phyloP scores from a whole-genome alignment of 2,113 vertebrate species.

The Antennarius striatus region DNA sequence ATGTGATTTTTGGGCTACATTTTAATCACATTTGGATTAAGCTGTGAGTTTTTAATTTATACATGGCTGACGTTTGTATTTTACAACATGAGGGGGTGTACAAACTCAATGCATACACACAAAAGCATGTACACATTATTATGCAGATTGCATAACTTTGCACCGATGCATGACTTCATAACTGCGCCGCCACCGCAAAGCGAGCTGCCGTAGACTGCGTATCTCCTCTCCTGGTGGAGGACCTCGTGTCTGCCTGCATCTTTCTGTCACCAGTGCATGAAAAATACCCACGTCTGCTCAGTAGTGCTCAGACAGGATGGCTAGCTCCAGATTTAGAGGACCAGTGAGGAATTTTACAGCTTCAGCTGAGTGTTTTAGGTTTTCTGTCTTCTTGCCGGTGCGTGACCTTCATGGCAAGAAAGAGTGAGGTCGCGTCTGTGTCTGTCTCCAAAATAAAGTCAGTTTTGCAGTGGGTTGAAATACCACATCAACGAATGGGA shows the following conservation, averaged over 20 bases:
- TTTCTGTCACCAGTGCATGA: slow-evolving; percentile 65
- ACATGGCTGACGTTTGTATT: not conserved
- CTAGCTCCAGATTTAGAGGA: slow-evolving; percentile 61
- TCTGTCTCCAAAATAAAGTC: slow-evolving; percentile 28
- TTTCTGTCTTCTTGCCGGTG: slow-evolving; percentile 28
- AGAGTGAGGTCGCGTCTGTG: slow-evolving; percentile 40
- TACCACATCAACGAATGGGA: slow-evolving; percentile 34
- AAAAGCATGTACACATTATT: slow-evolving; percentile 2
- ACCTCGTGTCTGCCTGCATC: slow-evolving; percentile 52
- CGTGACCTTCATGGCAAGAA: slow-evolving; percentile 33
- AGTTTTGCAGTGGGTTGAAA: slow-evolving; percentile 32
- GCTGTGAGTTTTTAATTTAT: not conserved
- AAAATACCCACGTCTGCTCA: slow-evolving; percentile 64
- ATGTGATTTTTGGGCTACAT: not conserved
- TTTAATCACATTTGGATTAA: not conserved
- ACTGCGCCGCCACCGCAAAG: slow-evolving; percentile 27
- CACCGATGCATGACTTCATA: slow-evolving; percentile 28
- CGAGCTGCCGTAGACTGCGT: slow-evolving; percentile 24
- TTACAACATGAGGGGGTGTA: too few species aligned
- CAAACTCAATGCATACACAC: slow-evolving; percentile 1
- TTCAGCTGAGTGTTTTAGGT: slow-evolving; percentile 49
- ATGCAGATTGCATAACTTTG: slow-evolving; percentile 5
- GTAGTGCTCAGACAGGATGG: slow-evolving; percentile 41
- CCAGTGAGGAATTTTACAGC: slow-evolving; percentile 74
- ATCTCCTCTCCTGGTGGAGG: slow-evolving; percentile 23